Percentiles rank a stretch among this genome's conserved stretches.
Conservation (phyloP, 2,888 invertebrate species). For the Lagria hirta region DNA sequence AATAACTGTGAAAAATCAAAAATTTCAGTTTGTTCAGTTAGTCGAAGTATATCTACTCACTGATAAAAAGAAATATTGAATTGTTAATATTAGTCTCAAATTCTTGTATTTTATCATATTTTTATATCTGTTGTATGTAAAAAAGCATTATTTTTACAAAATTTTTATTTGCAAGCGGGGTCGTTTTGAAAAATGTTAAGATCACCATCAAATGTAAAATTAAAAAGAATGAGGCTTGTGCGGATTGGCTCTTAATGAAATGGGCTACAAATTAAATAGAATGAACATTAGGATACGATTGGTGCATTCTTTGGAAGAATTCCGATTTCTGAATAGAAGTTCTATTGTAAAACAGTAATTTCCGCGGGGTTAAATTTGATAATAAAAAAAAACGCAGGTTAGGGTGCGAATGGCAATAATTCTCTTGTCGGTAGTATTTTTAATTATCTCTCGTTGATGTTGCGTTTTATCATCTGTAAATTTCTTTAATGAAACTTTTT, state of each 20-base stretch:
- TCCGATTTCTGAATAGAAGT: slow-evolving; percentile 23
- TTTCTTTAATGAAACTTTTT: slow-evolving; percentile 52
- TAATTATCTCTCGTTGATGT: slow-evolving; percentile 49
- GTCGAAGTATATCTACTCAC: no score
- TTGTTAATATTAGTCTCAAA: no score
- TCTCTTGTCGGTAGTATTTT: slow-evolving; percentile 47
- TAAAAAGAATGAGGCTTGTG: no score
- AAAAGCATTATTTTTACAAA: no score
- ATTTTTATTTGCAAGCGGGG: no score
- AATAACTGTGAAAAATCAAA: no score
- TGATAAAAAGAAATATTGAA: no score
- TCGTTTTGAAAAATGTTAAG: no score
- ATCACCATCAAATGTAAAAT: no score
- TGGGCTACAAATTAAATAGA: slow-evolving; percentile 20
- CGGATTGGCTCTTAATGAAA: slow-evolving; percentile 15
- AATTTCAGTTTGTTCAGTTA: no score
- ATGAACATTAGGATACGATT: slow-evolving; percentile 5
- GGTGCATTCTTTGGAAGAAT: slow-evolving; percentile 16
- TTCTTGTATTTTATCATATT: no score
- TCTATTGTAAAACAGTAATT: slow-evolving; percentile 26
- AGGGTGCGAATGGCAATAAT: slow-evolving; percentile 42
- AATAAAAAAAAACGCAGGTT: slow-evolving; percentile 28
- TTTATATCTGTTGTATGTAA: no score
- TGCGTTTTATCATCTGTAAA: slow-evolving; percentile 54
- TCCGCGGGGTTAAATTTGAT: slow-evolving; percentile 27